These are phyloP conservation scores for Paralvinella palmiformis DNA, from an alignment of 1,140 invertebrate species.

Conservation along the genomic window DNA sequence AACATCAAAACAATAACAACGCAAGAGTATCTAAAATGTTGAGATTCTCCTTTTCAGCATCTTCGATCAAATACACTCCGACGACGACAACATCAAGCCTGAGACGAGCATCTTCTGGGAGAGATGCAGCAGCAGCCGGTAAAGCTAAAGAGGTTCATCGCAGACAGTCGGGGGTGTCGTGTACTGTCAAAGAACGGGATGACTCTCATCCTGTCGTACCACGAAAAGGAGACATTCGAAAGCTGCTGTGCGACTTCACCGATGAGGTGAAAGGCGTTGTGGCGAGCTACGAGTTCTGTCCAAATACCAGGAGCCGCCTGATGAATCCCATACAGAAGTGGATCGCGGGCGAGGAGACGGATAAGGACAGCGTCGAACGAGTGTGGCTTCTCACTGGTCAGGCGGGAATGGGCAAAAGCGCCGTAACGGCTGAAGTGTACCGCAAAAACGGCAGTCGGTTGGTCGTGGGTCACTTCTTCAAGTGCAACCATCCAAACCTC, in stretches of 20 bases:
- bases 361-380: not conserved
- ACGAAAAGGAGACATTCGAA: not conserved
- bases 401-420: slow-evolving; percentile 15
- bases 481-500: not conserved
- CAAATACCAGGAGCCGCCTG: not conserved
- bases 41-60: too few relatives aligned
- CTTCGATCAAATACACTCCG: too few relatives aligned
- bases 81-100: too few relatives aligned
- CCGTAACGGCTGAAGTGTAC: slow-evolving; percentile 5
- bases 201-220: too few relatives aligned
- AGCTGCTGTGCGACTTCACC: not conserved
- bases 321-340: not conserved
- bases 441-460: not conserved
- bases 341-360: not conserved
- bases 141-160: too few relatives aligned
- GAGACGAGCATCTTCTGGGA: too few relatives aligned
- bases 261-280: not conserved
- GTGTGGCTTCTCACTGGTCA: slow-evolving; percentile 1
- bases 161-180: too few relatives aligned
- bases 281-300: not conserved
- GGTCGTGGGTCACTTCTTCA: slow-evolving; percentile 14
- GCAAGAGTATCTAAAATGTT: too few relatives aligned
- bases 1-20: too few relatives aligned
- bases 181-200: too few relatives aligned
- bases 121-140: too few relatives aligned